A percentile compares a stretch with the other conserved stretches of the same genome.
These are phyloP conservation scores for Cassiopea xamachana DNA, from an alignment of 30 jellyfish, hydroid and myxozoan genomes.

Conservation along the genomic window DNA sequence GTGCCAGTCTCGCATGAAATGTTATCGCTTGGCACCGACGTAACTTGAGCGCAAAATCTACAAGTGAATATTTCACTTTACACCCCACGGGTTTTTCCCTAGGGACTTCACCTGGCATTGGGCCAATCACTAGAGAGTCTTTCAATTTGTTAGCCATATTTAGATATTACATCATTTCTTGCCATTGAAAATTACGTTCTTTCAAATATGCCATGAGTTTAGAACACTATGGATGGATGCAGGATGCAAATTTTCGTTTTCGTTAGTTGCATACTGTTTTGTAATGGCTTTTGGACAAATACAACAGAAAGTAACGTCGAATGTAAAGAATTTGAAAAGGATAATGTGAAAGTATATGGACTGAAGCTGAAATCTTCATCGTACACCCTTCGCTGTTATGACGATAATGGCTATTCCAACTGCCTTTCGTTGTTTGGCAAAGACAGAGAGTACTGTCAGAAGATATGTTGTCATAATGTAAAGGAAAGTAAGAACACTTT, in stretches of 20 bases:
- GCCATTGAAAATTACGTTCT: no score
- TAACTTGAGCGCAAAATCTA: no score
- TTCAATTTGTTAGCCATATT: no score
- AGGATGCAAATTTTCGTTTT: no score
- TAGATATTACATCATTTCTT: no score
- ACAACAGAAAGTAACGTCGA: not conserved
- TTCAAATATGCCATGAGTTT: not conserved
- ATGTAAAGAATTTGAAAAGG: not conserved
- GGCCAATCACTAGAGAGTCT: no score
- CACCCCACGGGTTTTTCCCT: no score
- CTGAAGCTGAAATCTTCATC: not conserved
- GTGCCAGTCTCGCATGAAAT: no score
- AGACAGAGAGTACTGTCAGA: not conserved
- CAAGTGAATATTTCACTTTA: no score
- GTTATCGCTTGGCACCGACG: no score
- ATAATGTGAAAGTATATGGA: not conserved
- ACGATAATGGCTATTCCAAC: not conserved
- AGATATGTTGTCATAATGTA: not conserved
- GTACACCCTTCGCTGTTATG: not conserved
- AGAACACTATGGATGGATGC: not conserved
- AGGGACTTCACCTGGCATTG: no score
- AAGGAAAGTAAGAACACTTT: not conserved
- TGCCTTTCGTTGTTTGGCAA: not conserved
- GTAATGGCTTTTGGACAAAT: not conserved
- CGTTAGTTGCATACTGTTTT: not conserved